Conservation (phyloP, 2,797 vertebrate genomes). For the Propithecus deckenii region DNA sequence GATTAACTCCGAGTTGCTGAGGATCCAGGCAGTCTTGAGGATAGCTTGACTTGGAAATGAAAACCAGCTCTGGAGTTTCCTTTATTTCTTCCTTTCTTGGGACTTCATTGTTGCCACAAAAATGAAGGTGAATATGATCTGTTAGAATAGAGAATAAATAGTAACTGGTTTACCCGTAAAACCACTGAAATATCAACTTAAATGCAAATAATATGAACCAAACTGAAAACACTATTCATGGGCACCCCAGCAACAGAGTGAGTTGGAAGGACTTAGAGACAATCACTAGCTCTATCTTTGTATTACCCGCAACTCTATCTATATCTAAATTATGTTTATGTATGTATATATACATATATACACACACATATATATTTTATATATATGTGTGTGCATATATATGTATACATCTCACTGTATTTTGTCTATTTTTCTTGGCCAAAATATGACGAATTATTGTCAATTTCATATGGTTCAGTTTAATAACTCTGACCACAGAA, state of each 20-base stretch:
- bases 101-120: neutral
- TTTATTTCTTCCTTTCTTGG: neutral
- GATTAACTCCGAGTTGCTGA: neutral
- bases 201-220: neutral
- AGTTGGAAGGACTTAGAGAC: neutral
- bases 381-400: neutral
- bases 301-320: neutral
- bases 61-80: neutral
- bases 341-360: neutral
- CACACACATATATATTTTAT: neutral
- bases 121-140: neutral
- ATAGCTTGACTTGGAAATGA: neutral
- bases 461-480: neutral
- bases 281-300: neutral
- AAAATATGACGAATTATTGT: neutral
- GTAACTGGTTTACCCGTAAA: neutral
- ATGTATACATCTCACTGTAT: neutral
- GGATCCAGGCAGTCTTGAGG: neutral
- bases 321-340: neutral
- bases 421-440: neutral
- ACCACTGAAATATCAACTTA: neutral
- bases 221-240: neutral
- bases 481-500: neutral
- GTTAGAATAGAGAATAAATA: neutral
- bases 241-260: neutral